Percentiles rank a stretch among this genome's conserved stretches.
These are phyloP conservation scores for Hermetia illucens DNA, from an alignment of 1,140 invertebrate genomes.

Conservation along the genomic window DNA sequence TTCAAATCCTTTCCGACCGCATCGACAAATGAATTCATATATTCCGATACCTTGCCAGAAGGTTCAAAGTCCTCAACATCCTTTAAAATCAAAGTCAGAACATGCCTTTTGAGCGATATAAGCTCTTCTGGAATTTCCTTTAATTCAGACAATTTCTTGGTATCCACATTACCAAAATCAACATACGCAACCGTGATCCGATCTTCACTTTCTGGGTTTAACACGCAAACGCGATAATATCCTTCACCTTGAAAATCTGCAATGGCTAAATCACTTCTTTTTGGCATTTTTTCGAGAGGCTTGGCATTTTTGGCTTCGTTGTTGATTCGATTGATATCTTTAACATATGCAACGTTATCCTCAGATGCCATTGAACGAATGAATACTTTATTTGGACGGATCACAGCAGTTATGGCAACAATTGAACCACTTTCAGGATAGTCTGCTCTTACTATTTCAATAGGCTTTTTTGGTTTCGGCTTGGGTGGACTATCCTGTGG, in stretches of 20 bases:
- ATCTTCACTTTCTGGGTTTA: slow-evolving; percentile 11
- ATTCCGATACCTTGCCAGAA: slow-evolving; percentile 12
- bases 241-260: slow-evolving; percentile 9
- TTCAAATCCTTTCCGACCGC: slow-evolving; percentile 8
- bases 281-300: slow-evolving; percentile 9
- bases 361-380: slow-evolving; percentile 14
- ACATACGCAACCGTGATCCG: slow-evolving; percentile 17
- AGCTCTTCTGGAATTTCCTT: slow-evolving; percentile 12
- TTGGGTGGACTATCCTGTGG: no score
- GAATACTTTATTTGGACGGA: slow-evolving; percentile 19
- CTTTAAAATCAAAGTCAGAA: slow-evolving; percentile 16
- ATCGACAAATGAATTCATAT: slow-evolving; percentile 11
- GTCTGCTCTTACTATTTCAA: background rate
- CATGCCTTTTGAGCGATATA: slow-evolving; percentile 11
- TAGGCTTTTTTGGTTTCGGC: no score
- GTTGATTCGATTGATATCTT: slow-evolving; percentile 5
- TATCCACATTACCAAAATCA: slow-evolving; percentile 21
- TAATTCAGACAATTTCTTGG: slow-evolving; percentile 10
- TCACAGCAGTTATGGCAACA: slow-evolving; percentile 19
- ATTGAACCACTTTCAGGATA: slow-evolving; percentile 5
- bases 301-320: slow-evolving; percentile 2
- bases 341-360: slow-evolving; percentile 13
- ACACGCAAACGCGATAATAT: slow-evolving; percentile 16
- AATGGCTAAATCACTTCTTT: slow-evolving; percentile 16
- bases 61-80: slow-evolving; percentile 13